Percentiles rank a stretch among this genome's conserved stretches.
Evolutionary conservation across 2,888 invertebrate genomes (phyloP).

Genomic region (Trichacis sp.): DNA sequence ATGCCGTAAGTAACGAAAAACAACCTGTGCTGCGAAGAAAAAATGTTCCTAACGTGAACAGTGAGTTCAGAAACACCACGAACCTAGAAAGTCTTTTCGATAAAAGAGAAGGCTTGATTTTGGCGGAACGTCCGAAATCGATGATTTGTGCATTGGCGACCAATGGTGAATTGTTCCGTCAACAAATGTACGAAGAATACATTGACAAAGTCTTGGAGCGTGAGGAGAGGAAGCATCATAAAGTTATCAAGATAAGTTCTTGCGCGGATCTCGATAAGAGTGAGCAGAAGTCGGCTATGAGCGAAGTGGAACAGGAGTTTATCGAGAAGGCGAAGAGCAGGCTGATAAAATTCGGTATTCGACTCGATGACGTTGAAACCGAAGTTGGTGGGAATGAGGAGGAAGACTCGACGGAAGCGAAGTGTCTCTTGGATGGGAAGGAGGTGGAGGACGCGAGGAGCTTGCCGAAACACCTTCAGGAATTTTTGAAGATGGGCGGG

Average conservation of each 20-base stretch:
- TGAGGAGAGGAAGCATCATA: slow-evolving; percentile 82
- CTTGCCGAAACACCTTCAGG: slow-evolving; percentile 83
- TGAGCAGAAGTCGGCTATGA: slow-evolving; percentile 50
- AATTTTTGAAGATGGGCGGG: slow-evolving; percentile 76
- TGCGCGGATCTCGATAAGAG: slow-evolving; percentile 51
- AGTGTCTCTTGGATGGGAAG: slow-evolving; percentile 76
- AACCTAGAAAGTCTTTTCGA: background rate
- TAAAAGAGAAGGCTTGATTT: background rate
- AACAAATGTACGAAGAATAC: slow-evolving; percentile 88
- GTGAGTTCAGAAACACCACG: slow-evolving; percentile 22
- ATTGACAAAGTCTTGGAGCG: slow-evolving; percentile 82
- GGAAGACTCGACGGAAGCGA: slow-evolving; percentile 68
- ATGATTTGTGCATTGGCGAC: slow-evolving; percentile 67
- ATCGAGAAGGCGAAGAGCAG: slow-evolving; percentile 81
- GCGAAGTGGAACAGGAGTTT: slow-evolving; percentile 80
- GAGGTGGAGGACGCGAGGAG: slow-evolving; percentile 75
- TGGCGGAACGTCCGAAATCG: slow-evolving; percentile 52
- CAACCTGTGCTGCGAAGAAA: slow-evolving; percentile 34
- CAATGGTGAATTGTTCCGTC: slow-evolving; percentile 79
- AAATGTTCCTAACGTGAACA: background rate
- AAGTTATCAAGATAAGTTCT: slow-evolving; percentile 83
- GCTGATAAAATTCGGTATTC: slow-evolving; percentile 77
- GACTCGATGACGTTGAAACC: slow-evolving; percentile 72
- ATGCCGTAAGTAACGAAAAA: slow-evolving; percentile 61
- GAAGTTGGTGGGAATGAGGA: slow-evolving; percentile 63